Evolutionary conservation across 2,113 vertebrate genomes (phyloP), one percentile per base, ranked within the genome.

Genomic region (Psittacula cyanocephala): DNA sequence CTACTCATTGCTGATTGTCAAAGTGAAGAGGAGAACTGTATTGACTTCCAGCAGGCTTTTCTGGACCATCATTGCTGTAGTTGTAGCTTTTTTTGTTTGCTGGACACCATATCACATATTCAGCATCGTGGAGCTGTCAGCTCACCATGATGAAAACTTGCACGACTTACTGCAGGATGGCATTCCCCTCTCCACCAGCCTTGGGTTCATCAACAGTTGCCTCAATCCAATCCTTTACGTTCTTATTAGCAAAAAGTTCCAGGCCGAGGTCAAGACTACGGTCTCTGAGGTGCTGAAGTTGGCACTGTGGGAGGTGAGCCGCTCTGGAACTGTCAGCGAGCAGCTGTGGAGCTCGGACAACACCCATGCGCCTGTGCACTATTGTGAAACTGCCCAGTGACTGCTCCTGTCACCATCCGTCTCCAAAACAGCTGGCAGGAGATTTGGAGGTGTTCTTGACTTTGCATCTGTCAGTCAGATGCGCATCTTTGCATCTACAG

Each of bases 121-220:
- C 84, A 98, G 98, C 95, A 96, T 99, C 64, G 98, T 99, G 98
- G 99, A 99, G 89, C 96, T 99, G 39, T 97, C 96, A 7, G 96
- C 98, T 89, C 98, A 99, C 95, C 98, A 98, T 1, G 86, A 88
- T 7, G 22, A 75, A 41, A 68, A 95, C 57, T 96, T 99, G 57
- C 97, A 98, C 25, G 88, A 68, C 7, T 91, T 99, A 49, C 92
- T 99, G 27, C 97, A 95, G 90, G 96, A 98, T 11, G 99, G 98
- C 52, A 98, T 99, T 85, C 99, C 99, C 20, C 98, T 99, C 27
- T 98, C 98, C 76, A 99, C 98, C 11, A 99, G 98, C 43, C 96
- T 99, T 77, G 99, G 98, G 15, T 99, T 99, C 97, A 98, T 99
- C 95, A 99, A 99, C 95, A 99, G 99, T 81, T 99, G 99, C 87